Percentiles rank a stretch among this genome's conserved stretches.
Conservation (phyloP, 2,888 invertebrate genomes). For the Latheticus oryzae region DNA sequence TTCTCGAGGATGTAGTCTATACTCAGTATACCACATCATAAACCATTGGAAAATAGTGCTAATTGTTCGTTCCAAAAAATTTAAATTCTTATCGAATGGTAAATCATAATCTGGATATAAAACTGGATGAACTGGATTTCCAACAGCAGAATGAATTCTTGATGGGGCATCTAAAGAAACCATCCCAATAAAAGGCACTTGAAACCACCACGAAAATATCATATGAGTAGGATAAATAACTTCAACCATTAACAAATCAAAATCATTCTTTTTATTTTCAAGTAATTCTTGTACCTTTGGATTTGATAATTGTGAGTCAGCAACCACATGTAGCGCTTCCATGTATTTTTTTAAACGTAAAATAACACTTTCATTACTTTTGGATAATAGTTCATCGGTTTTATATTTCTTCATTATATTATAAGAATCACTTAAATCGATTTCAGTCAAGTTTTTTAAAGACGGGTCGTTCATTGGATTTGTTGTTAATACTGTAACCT, state of each 20-base stretch:
- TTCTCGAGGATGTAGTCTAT: constrained; percentile 37
- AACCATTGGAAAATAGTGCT: constrained; percentile 42
- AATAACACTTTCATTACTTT: constrained; percentile 35
- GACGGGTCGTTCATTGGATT: constrained; percentile 47
- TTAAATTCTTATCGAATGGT: constrained; percentile 48
- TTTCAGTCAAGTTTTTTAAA: constrained; percentile 47
- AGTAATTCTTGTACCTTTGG: constrained; percentile 57
- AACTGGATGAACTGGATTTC: constrained; percentile 59
- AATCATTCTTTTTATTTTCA: constrained; percentile 52
- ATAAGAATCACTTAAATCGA: constrained; percentile 55
- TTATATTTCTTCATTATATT: constrained; percentile 44
- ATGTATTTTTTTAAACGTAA: constrained; percentile 42
- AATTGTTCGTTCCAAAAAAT: constrained; percentile 53
- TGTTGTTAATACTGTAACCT: constrained; percentile 59
- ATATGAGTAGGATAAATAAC: constrained; percentile 52
- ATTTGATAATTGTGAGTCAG: constrained; percentile 46
- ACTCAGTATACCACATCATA: constrained; percentile 26
- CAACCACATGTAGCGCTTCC: constrained; percentile 40
- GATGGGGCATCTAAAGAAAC: constrained; percentile 55
- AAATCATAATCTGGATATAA: constrained; percentile 57
- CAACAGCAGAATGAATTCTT: constrained; percentile 54
- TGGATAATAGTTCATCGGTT: constrained; percentile 41
- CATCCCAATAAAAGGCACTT: constrained; percentile 59
- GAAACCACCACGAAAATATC: constrained; percentile 57
- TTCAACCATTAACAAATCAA: constrained; percentile 60